Evolutionary conservation across 2,888 invertebrate species (phyloP), one percentile per base, ranked within the genome.

Genomic region (Homarus gammarus): DNA sequence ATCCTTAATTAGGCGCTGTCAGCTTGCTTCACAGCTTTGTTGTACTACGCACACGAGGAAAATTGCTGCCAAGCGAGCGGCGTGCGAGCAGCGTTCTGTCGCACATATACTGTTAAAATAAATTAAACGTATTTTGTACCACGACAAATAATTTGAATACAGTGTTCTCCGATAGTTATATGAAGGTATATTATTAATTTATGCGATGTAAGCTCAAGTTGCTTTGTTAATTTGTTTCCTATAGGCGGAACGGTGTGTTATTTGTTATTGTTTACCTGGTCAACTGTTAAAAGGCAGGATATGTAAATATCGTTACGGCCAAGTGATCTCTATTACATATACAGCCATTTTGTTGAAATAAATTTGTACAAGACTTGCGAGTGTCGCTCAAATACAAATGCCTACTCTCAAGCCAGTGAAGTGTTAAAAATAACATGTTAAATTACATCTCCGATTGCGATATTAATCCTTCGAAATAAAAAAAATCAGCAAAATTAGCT

Each of bases 361-460:
- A 1, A 12, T 27, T 2, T 12, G 22, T 27, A 27, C n/a, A 64
- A 15, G 27, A 5, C 6, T n/a, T 64, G 64, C 27, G 64, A 64
- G 27, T 64, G 31, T 64, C 64, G 5, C 6, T 1, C 8, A 22
- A 64, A 64, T 64, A 64, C 64, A 64, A 64, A 64, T 64, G 64
- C 27, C 64, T 22, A 64, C 64, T 64, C 31, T 64, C 64, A 27
- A 64, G 64, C 31, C 56, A 10, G 64, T 64, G 64, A 64, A 64
- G 27, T 64, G 64, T 27, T 64, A 64, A 75, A 31, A 75, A 75
- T 75, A 75, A 75, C 75, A 75, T 49, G 49, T 75, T 49, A 75
- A 75, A 75, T 75, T 75, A 75, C 49, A 49, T 75, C 44, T 75
- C 75, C 75, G 27, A 27, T 44, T 75, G 75, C 75, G 75, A 49